These are phyloP conservation scores for Oconnorella tubifera DNA, from an alignment of 2,888 invertebrate genomes.

Conservation along the genomic window DNA sequence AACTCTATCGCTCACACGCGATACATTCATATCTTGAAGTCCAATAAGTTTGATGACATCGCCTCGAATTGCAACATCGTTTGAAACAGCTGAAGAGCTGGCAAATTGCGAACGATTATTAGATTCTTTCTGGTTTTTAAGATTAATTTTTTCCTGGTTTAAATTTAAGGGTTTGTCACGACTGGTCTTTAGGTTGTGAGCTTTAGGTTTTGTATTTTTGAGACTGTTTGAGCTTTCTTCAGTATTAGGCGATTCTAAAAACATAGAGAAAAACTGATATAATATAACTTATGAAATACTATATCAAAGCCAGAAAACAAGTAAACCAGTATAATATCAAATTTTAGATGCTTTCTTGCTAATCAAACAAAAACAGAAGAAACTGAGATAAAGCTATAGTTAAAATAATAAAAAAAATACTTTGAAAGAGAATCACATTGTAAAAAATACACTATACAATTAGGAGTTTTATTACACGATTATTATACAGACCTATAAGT, in stretches of 20 bases:
- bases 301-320: too few species aligned
- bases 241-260: too few species aligned
- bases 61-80: neutral
- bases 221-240: too few species aligned
- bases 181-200: too few species aligned
- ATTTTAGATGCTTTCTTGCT: neutral
- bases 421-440: neutral
- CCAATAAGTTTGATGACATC: neutral
- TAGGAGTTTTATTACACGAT: too few species aligned
- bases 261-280: too few species aligned
- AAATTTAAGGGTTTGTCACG: too few species aligned
- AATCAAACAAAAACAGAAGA: neutral
- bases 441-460: too few species aligned
- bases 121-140: neutral
- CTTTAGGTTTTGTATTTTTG: too few species aligned
- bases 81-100: neutral
- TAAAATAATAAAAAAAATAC: neutral
- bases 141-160: neutral
- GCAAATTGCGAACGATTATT: neutral
- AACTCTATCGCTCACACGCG: neutral
- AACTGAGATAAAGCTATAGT: neutral
- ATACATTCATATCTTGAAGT: too few species aligned
- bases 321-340: neutral
- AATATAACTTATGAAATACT: too few species aligned
- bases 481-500: constrained; percentile 25